A percentile compares a stretch with the other conserved stretches of the same genome.
phyloP scores from a whole-genome alignment of 2,888 invertebrate species.

The Ophioninae sp. region DNA sequence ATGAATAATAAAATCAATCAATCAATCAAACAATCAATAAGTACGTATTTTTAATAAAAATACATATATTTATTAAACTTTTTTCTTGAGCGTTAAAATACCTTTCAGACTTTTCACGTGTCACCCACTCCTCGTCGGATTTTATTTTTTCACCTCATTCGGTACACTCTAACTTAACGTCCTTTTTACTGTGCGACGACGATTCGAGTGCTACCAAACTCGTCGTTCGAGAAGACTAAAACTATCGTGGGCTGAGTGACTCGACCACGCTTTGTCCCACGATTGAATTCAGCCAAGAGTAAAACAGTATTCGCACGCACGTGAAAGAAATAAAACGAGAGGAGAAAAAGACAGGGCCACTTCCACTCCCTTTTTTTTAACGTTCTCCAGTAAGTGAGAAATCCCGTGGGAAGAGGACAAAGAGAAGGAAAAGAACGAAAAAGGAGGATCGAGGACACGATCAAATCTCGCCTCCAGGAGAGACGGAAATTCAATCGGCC shows the following conservation, averaged over 20 bases:
- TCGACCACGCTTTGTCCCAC: background rate
- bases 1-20: too few species aligned
- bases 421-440: background rate
- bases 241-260: constrained; percentile 1
- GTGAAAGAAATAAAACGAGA: constrained; percentile 21
- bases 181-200: background rate
- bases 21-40: too few species aligned
- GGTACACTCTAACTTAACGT: background rate
- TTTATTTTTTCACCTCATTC: background rate
- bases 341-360: constrained; percentile 27
- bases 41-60: too few species aligned
- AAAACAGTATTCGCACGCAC: background rate
- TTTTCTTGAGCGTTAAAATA: too few species aligned
- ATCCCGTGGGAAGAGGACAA: constrained; percentile 39
- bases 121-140: too few species aligned
- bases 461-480: constrained; percentile 19
- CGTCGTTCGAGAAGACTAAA: background rate
- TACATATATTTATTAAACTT: too few species aligned
- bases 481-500: constrained; percentile 39
- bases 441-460: constrained; percentile 26
- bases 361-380: constrained; percentile 19
- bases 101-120: too few species aligned
- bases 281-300: constrained; percentile 45
- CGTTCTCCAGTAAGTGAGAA: constrained; percentile 15
- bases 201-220: background rate